Conservation (phyloP, 2,888 invertebrate genomes). For the Epiblema foenella region DNA sequence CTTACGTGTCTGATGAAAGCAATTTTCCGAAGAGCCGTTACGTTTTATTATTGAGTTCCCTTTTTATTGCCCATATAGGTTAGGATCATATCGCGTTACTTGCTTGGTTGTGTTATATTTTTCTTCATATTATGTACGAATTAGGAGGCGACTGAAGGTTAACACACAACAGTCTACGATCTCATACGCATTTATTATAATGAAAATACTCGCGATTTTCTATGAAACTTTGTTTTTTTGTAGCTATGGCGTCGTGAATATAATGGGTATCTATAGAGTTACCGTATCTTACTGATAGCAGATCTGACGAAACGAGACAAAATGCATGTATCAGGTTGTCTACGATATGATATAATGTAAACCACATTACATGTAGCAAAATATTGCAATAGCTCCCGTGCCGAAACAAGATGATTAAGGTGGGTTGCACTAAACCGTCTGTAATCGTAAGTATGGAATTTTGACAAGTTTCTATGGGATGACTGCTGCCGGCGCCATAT, state of each 20-base stretch:
- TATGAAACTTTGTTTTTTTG: conserved; percentile 13
- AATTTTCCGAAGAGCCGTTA: conserved; percentile 56
- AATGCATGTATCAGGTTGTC: no score
- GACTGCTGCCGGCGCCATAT: no score
- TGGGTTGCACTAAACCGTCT: no score
- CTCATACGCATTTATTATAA: conserved; percentile 20
- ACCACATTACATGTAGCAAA: no score
- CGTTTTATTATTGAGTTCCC: conserved; percentile 56
- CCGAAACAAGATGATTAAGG: no score
- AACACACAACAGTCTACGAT: conserved; percentile 12
- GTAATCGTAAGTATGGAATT: no score
- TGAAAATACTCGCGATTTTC: neutral
- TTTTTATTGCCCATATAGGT: conserved; percentile 53
- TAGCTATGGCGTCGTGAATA: neutral
- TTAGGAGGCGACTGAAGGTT: conserved; percentile 26
- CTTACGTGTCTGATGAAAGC: conserved; percentile 52
- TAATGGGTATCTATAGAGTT: neutral
- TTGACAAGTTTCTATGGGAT: no score
- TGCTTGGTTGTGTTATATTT: conserved; percentile 22
- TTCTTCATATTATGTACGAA: conserved; percentile 19
- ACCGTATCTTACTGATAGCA: no score
- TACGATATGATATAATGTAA: no score
- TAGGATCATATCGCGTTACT: conserved; percentile 38
- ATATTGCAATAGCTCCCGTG: no score
- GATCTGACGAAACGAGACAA: no score